A percentile compares a stretch with the other conserved stretches of the same genome.
phyloP scores from a whole-genome alignment of 2,113 vertebrate species.

The Pseudorectes ferrugineus region DNA sequence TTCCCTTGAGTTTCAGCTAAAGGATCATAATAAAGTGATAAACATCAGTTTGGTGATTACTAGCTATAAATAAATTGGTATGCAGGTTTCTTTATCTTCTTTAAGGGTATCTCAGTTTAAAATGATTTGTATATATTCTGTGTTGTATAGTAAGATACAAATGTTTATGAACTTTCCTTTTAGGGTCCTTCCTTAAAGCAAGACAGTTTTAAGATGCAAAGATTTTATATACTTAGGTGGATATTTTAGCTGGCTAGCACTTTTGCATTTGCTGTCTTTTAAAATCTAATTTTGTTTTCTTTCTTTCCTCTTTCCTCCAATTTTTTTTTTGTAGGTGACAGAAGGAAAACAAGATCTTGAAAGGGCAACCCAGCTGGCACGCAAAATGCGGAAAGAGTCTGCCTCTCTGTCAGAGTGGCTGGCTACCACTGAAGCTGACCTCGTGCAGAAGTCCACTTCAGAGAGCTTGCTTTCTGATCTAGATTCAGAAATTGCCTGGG shows the following conservation, averaged over 20 bases:
- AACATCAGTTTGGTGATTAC: not conserved
- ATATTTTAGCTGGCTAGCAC: not conserved
- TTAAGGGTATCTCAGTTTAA: not conserved
- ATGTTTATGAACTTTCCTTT: not conserved
- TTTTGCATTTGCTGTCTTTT: rapidly evolving
- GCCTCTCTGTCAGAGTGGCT: conserved; percentile 86
- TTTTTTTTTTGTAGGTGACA: conserved; percentile 78
- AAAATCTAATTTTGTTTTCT: not conserved
- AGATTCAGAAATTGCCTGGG: conserved; percentile 89
- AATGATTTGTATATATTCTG: not conserved
- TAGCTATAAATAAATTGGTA: not conserved
- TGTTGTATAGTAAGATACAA: not conserved
- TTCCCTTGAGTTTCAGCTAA: not conserved
- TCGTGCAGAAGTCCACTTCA: conserved; percentile 83
- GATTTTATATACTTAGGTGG: not conserved
- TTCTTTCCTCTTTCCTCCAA: not conserved
- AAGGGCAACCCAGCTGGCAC: conserved; percentile 83
- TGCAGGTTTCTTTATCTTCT: not conserved
- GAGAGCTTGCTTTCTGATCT: conserved; percentile 85
- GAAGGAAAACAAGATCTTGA: conserved; percentile 96
- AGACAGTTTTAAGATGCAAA: not conserved
- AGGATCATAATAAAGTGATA: not conserved
- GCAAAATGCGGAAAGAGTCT: conserved; percentile 84
- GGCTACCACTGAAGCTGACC: conserved; percentile 73
- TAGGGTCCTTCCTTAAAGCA: not conserved